Evolutionary conservation across 2,888 invertebrate species (phyloP), one percentile per base, ranked within the genome.

Genomic region (Drosophila ezoana): DNA sequence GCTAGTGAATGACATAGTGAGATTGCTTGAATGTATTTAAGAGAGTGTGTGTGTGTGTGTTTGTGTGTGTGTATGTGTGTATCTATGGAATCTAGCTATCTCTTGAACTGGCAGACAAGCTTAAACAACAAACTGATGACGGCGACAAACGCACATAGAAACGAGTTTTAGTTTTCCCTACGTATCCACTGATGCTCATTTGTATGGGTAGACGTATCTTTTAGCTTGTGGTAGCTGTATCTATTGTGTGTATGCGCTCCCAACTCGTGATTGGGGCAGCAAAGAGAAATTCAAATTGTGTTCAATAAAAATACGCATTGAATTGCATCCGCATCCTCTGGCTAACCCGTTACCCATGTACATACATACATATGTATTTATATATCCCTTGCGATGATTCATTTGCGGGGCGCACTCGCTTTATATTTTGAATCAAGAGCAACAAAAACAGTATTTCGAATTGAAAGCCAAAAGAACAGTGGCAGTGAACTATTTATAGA

Each of bases 401-500:
- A 89, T 80, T 67, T 76, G 62, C 70, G 56, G 47, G 48, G 79
- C 80, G 83, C 76, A 85, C 82, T 76, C 75, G 72, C 48, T 65
- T 66, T 76, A 65, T 70, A 54, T 70, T 74, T 72, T 48, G 63
- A 68, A 71, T 72, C 77, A 80, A 81, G 65, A 77, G 49, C 76
- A 71, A 71, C 64, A 70, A 66, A 47, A 66, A 65, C 65, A 68
- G 73, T 65, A 70, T 88, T 81, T 80, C 68, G 67, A 83, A 88
- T 85, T 81, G 89, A 89, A 87, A 87, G 76, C 76, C 79, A 65
- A 76, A 76, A 77, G 80, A 75, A 79, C 88, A 81, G 89, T 92
- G 91, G 89, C 92, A 91, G 91, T 91, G 91, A 91, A 90, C 90
- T 91, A 91, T 79, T 81, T 77, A 78, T 90, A 90, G 90, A 89